phyloP scores from a whole-genome alignment of 1,140 invertebrate genomes.

The Drosophila subpulchrella region DNA sequence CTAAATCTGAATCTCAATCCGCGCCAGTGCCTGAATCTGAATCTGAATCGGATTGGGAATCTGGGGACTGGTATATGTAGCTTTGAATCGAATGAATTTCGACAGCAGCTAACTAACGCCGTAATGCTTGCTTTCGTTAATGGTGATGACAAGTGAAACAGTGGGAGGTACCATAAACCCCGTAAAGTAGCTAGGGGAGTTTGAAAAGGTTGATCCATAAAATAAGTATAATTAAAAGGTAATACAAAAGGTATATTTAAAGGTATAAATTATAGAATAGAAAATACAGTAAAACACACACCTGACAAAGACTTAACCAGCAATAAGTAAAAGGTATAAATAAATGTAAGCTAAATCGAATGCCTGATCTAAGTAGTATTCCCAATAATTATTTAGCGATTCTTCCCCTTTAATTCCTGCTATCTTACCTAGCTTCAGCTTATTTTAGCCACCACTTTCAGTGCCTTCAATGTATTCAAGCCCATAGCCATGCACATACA shows the following conservation, averaged over 20 bases:
- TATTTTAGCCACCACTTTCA: conserved; percentile 2
- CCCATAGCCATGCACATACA: background rate
- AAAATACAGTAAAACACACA: too few species aligned
- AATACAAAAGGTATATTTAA: background rate
- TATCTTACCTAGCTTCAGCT: background rate
- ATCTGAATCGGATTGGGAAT: conserved; percentile 47
- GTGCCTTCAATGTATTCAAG: conserved; percentile 11
- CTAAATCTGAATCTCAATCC: conserved; percentile 32
- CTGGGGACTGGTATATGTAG: conserved; percentile 25
- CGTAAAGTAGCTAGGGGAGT: background rate
- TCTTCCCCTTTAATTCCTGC: background rate
- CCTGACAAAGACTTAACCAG: too few species aligned
- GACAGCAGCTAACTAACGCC: conserved; percentile 50
- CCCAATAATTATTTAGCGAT: background rate
- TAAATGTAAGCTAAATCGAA: too few species aligned
- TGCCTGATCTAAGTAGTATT: background rate
- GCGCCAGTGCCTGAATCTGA: conserved; percentile 39
- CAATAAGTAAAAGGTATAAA: too few species aligned
- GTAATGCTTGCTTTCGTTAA: conserved; percentile 5
- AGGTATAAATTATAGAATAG: too few species aligned
- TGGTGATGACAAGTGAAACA: conserved; percentile 44
- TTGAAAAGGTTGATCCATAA: too few species aligned
- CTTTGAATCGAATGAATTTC: conserved; percentile 76
- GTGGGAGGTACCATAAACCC: conserved; percentile 42
- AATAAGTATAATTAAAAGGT: too few species aligned